Conservation (phyloP, 1,140 invertebrate species). For the Neomicropteryx cornuta region DNA sequence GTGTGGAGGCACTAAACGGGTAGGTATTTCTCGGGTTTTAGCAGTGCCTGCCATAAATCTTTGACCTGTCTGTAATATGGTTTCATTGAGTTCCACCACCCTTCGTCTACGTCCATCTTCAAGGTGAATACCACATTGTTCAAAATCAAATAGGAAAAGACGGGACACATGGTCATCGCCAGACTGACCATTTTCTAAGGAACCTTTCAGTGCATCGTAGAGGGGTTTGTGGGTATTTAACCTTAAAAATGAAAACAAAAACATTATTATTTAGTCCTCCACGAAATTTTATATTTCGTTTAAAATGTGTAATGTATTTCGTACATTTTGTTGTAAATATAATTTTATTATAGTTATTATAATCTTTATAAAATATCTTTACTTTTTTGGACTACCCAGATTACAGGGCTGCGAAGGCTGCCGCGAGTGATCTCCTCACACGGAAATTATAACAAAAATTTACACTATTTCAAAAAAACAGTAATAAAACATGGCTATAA, state of each 20-base stretch:
- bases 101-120: conserved; percentile 58
- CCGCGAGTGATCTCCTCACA: too few relatives aligned
- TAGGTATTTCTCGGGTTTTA: conserved; percentile 50
- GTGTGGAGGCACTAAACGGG: conserved; percentile 53
- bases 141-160: conserved; percentile 92
- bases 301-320: conserved; percentile 3
- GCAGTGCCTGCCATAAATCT: conserved; percentile 72
- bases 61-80: conserved; percentile 70
- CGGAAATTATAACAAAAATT: too few relatives aligned
- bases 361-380: too few relatives aligned
- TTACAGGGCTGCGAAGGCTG: too few relatives aligned
- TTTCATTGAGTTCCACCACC: conserved; percentile 79
- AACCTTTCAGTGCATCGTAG: conserved; percentile 63
- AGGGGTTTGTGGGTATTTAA: conserved; percentile 82
- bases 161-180: conserved; percentile 78
- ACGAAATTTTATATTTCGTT: conserved; percentile 1
- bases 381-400: too few relatives aligned
- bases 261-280: conserved; percentile 8
- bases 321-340: not conserved
- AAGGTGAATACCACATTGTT: conserved; percentile 92
- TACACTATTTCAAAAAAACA: too few relatives aligned
- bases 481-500: too few relatives aligned
- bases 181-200: conserved; percentile 61
- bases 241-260: conserved; percentile 30
- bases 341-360: not conserved